These are phyloP conservation scores for Calosoma granatense DNA, from an alignment of 1,140 invertebrate species.

Conservation along the genomic window DNA sequence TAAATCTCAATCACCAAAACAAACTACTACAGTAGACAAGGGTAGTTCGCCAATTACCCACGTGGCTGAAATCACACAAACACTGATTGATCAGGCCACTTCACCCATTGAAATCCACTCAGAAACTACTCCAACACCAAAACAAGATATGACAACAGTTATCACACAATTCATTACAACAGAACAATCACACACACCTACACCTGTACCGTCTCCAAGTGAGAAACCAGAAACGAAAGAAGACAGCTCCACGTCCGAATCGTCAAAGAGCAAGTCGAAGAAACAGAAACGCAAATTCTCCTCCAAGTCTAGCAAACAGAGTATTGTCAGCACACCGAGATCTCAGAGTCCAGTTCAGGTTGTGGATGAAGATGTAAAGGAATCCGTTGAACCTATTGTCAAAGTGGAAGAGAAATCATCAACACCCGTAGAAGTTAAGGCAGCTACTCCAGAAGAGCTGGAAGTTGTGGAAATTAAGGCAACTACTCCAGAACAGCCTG, in stretches of 20 bases:
- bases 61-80: neutral
- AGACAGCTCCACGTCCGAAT: neutral
- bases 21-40: neutral
- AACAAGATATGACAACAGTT: neutral
- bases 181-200: constrained; percentile 14
- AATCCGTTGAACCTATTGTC: constrained; percentile 13
- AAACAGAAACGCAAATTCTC: constrained; percentile 7
- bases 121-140: neutral
- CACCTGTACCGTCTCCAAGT: neutral
- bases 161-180: constrained; percentile 17
- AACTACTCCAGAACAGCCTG: constrained; percentile 12
- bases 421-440: neutral
- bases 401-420: constrained; percentile 11
- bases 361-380: constrained; percentile 11
- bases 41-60: neutral
- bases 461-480: neutral
- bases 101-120: neutral
- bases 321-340: constrained; percentile 6
- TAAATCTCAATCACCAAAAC: neutral
- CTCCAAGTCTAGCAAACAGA: neutral
- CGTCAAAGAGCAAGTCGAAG: constrained; percentile 5
- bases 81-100: neutral
- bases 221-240: neutral
- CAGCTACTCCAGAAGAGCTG: constrained; percentile 1
- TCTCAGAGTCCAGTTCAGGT: constrained; percentile 3